Percentiles rank a stretch among this genome's conserved stretches.
phyloP scores from a whole-genome alignment of 1,140 invertebrate species.

The Dolichoris vasculosae region DNA sequence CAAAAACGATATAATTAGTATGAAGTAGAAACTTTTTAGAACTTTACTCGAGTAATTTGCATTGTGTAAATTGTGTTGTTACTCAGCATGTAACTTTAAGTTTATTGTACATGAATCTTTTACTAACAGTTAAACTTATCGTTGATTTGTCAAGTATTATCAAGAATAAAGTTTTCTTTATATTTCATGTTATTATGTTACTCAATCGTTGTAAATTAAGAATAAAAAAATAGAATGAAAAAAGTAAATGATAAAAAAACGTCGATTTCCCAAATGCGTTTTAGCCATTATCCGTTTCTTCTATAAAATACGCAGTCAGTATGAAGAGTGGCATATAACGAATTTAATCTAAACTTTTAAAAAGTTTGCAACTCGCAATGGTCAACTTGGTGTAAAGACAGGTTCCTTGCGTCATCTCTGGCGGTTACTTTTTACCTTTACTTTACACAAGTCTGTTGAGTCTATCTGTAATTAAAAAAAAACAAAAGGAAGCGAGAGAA shows the following conservation, averaged over 20 bases:
- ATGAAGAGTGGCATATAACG: neutral
- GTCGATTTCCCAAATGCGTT: conserved; percentile 42
- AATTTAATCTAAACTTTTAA: conserved; percentile 46
- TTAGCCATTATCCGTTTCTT: conserved; percentile 31
- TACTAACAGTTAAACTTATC: no score
- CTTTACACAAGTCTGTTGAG: neutral
- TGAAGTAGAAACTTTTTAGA: no score
- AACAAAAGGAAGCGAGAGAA: neutral
- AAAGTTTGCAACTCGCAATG: neutral
- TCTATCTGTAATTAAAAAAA: neutral
- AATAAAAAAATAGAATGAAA: neutral
- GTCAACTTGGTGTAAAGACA: neutral
- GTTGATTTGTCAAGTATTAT: no score
- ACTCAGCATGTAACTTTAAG: no score
- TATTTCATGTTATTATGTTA: no score
- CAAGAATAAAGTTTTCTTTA: no score
- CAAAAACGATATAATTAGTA: no score
- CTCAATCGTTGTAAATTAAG: no score
- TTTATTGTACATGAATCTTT: no score
- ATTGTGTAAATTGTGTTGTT: no score
- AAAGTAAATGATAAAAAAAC: conserved; percentile 9
- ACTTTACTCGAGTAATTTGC: no score
- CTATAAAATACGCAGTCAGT: neutral
- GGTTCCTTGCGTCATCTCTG: neutral
- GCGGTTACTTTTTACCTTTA: neutral